Evolutionary conservation across 2,797 vertebrate species (phyloP).

Genomic region (Vultur gryphus): DNA sequence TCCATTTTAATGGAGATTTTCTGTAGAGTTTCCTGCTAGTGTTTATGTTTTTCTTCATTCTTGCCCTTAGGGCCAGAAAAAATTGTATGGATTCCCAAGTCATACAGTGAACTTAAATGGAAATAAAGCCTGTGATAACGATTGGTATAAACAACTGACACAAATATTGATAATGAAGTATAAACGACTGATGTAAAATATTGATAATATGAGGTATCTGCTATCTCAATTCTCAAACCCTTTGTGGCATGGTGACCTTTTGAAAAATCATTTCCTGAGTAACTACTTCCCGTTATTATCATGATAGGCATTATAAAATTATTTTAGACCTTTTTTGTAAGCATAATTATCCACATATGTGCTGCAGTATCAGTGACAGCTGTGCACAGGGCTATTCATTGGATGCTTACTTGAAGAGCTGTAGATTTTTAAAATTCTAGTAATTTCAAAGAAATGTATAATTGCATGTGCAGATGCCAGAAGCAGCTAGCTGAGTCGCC

Average conservation of each 20-base stretch:
- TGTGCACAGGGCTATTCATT: neutral
- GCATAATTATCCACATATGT: neutral
- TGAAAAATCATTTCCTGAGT: neutral
- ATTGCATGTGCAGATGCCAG: neutral
- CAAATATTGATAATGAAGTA: neutral
- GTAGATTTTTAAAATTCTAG: neutral
- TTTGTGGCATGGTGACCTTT: neutral
- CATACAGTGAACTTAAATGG: neutral
- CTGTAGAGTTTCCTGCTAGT: neutral
- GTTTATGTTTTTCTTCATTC: neutral
- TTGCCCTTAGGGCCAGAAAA: neutral
- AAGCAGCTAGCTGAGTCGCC: neutral
- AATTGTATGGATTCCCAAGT: neutral
- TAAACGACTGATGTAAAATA: neutral
- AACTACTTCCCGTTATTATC: neutral
- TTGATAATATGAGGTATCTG: neutral
- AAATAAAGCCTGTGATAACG: neutral
- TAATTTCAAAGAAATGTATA: neutral
- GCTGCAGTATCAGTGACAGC: neutral
- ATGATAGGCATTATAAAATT: neutral
- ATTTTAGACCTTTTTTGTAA: neutral
- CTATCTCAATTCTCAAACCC: neutral
- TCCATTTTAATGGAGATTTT: neutral
- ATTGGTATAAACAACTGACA: neutral
- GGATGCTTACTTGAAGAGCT: neutral